Evolutionary conservation across 1,140 invertebrate species (phyloP), one percentile per base, ranked within the genome.

Genomic region (Drosophila biarmipes): DNA sequence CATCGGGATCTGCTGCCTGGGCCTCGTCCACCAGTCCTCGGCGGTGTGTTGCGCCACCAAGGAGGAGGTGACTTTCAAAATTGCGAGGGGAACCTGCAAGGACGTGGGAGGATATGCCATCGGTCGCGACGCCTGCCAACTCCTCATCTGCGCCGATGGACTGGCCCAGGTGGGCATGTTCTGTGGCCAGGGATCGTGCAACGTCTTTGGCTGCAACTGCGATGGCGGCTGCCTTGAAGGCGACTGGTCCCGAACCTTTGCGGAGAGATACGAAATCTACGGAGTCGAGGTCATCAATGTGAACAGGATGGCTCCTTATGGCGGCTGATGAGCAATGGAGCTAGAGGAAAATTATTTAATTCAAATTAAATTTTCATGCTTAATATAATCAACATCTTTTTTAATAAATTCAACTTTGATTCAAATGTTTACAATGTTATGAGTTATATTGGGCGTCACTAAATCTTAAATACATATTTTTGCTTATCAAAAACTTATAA

Each of bases 181-280:
- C 7, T 59, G 62, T 6, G 58, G 58, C 10, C 35, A 5, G 2
- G 52, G 53, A 10, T 17, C 59, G n/a, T 63, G 59, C 59, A 57
- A 63, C 19, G 2, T 45, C 0, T 45, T 63, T 15, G 59, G 59
- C 0, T 63, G 59, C 53, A 1, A 34, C 12, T 63, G 59, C 12
- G 5, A 35, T 0, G 27, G 12, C 3, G 59, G 59, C 19, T 63
- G 59, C 29, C 29, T 2, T 0, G 2, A 29, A 3, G 57, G 57
- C 1, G 10, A 38, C n/a, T 59, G 8, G 4, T 34, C 4, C 2
- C 3, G n/a, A 11, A 37, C 4, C 21, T 59, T 59, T 7, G 2
- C 51, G 5, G 11, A 7, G 1, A 31, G 21, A 38, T 38, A 37
- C 3, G 7, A 7, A 2, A 0, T 4, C 0, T 21, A 37, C 35